Evolutionary conservation across 2,888 invertebrate genomes (phyloP).

Genomic region (Microctonus hyperodae): DNA sequence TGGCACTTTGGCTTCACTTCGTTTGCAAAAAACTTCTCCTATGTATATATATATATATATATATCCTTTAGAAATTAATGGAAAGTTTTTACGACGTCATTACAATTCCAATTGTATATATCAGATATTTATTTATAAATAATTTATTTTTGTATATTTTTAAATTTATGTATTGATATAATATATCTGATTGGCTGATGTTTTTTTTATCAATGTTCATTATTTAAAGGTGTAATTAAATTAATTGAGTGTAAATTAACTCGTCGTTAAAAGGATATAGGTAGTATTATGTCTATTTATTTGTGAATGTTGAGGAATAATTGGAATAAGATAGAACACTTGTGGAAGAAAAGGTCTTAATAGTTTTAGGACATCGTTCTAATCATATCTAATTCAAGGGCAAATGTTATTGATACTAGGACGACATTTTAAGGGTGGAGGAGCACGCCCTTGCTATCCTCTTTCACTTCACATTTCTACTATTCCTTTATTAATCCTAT

Average conservation of each 20-base stretch:
- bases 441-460: background rate
- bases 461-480: too few species aligned
- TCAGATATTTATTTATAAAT: background rate
- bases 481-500: constrained; percentile 25
- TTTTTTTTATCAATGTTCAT: background rate
- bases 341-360: background rate
- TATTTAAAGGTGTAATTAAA: background rate
- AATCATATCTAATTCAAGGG: background rate
- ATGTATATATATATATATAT: too few species aligned
- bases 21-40: constrained; percentile 13
- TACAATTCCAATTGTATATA: background rate
- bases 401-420: background rate
- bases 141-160: background rate
- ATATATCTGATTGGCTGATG: too few species aligned
- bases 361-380: background rate
- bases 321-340: background rate
- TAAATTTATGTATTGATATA: background rate
- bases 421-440: background rate
- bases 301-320: background rate
- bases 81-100: background rate
- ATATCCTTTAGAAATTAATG: background rate
- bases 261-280: background rate
- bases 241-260: background rate
- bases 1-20: constrained; percentile 21
- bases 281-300: background rate